These are phyloP conservation scores for Hyaena hyaena DNA, from an alignment of 2,113 vertebrate genomes.

Conservation along the genomic window DNA sequence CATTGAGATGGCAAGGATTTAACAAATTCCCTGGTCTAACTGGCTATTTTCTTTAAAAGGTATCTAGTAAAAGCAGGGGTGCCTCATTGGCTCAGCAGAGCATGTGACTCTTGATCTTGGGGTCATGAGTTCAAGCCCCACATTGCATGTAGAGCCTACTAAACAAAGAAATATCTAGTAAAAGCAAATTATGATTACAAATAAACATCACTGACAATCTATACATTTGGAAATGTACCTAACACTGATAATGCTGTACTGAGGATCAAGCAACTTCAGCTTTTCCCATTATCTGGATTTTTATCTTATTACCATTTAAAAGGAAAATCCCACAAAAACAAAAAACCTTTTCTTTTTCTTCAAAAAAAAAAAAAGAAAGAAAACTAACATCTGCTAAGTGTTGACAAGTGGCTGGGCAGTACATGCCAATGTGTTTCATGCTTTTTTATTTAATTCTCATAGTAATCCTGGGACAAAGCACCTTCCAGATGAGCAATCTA, in stretches of 20 bases:
- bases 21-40: not conserved
- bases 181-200: not conserved
- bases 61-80: not conserved
- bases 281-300: not conserved
- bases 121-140: not conserved
- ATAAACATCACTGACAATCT: not conserved
- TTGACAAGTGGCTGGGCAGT: not conserved
- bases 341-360: not conserved
- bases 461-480: not conserved
- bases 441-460: slow-evolving; percentile 21
- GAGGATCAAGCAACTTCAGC: not conserved
- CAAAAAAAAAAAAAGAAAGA: not conserved
- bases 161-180: not conserved
- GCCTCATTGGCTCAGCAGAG: not conserved
- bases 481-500: not conserved
- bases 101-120: not conserved
- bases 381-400: not conserved
- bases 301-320: not conserved
- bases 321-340: not conserved
- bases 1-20: not conserved
- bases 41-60: not conserved
- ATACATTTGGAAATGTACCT: not conserved
- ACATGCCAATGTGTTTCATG: not conserved
- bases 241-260: not conserved
- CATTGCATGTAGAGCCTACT: not conserved